Evolutionary conservation across 1,140 invertebrate species (phyloP), one percentile per base, ranked within the genome.

Genomic region (Scaptomyza montana): DNA sequence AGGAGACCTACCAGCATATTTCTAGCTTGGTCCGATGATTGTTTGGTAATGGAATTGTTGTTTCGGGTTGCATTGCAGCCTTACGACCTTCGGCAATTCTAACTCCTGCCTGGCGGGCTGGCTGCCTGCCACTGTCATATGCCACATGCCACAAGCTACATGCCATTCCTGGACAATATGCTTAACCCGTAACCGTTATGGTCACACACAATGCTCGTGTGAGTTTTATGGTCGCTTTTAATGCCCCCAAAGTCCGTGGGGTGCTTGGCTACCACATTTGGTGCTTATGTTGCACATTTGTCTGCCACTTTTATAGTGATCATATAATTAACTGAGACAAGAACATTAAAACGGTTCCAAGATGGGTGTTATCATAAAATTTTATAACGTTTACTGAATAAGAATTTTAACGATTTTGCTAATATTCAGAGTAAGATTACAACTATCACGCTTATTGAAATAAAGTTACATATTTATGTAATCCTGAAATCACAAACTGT

Each of bases 241-340:
- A 49, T 49, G 10, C 1, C 2, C 28, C 30, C 30, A 10, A 36
- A 7, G 13, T 30, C 28, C 10, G n/a, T 45, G 39, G 54, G 54
- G 21, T 56, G 33, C 12, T n/a, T 43, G 39, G 39, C 55, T 56
- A 4, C 39, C 54, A 39, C 36, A 16, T 41, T 36, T 10, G 36
- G 19, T 19, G 56, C 13, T 47, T 47, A 47, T 36, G 33, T 47
- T 45, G 56, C 56, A 39, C 56, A 53, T 54, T 69, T 62, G 28
- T 25, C 45, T 10, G 45, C 19, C 45, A 49, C 7, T 61, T 49
- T 49, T 61, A 61, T 39, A 16, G 16, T 70, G 59, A 70, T 70
- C 43, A 25, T 21, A 63, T 61, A 61, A 61, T 61, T 25, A 36
- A 36, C n/a, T 10, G 13, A 7, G 59, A 47, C 47, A 59, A 36